A percentile compares a stretch with the other conserved stretches of the same genome.
phyloP scores from a whole-genome alignment of 2,888 invertebrate genomes.

The Dynastes hyllus region DNA sequence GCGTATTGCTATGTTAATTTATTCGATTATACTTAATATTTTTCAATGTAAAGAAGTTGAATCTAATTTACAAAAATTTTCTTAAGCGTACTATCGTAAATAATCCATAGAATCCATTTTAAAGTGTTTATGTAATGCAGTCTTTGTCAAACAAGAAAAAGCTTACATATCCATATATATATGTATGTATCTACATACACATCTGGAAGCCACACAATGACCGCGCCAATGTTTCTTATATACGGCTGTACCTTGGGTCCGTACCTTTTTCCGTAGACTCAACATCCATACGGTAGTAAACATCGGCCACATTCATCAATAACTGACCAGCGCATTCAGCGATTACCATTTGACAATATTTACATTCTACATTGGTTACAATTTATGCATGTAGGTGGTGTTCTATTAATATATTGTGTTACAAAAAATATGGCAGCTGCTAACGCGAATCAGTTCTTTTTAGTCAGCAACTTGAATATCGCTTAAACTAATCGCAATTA shows the following conservation, averaged over 20 bases:
- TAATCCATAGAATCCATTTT: too few relatives aligned
- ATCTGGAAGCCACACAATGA: constrained; percentile 29
- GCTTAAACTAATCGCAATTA: background rate
- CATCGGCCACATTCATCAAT: constrained; percentile 54
- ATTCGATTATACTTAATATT: too few relatives aligned
- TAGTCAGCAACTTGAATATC: constrained; percentile 8
- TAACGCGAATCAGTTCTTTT: constrained; percentile 20
- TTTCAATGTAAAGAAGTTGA: too few relatives aligned
- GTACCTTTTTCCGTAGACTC: constrained; percentile 54
- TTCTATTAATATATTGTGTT: constrained; percentile 53
- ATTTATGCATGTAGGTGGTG: constrained; percentile 51
- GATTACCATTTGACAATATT: constrained; percentile 51
- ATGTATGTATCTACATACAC: background rate
- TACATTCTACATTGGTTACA: constrained; percentile 50
- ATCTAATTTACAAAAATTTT: too few relatives aligned
- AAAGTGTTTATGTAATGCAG: too few relatives aligned
- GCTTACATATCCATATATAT: too few relatives aligned
- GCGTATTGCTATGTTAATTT: too few relatives aligned
- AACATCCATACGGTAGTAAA: constrained; percentile 55
- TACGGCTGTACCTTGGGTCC: constrained; percentile 23
- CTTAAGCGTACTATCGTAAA: too few relatives aligned
- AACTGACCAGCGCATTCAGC: constrained; percentile 57
- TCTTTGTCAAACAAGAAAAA: too few relatives aligned
- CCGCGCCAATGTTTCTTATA: constrained; percentile 15
- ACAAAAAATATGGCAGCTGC: constrained; percentile 46